Evolutionary conservation across 2,888 invertebrate genomes (phyloP).

Genomic region (Glaucopsyche alexis): DNA sequence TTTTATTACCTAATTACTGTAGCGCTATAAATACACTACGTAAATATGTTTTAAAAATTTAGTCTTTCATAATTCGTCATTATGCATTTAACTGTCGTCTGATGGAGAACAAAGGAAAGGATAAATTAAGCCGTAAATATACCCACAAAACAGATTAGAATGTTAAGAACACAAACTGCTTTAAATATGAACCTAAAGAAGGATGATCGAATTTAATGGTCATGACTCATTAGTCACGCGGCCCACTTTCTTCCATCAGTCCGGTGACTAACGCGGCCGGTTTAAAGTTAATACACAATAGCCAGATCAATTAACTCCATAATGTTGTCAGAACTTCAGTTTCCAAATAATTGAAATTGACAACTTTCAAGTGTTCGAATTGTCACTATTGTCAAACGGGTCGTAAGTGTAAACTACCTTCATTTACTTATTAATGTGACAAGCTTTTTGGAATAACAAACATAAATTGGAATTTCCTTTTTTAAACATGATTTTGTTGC

Average conservation of each 20-base stretch:
- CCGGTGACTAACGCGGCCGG: constrained; percentile 1
- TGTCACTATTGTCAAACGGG: neutral
- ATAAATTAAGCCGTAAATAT: neutral
- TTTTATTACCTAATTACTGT: constrained; percentile 31
- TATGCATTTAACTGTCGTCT: neutral
- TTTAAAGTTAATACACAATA: constrained; percentile 9
- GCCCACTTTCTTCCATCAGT: constrained; percentile 12
- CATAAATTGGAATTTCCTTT: no score
- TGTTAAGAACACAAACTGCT: neutral
- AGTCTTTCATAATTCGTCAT: neutral
- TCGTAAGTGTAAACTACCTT: neutral
- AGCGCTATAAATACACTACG: neutral
- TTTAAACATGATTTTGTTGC: neutral
- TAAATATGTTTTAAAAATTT: neutral
- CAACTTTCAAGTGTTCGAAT: neutral
- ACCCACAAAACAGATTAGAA: neutral
- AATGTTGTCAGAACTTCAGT: neutral
- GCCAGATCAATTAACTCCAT: neutral
- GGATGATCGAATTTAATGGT: constrained; percentile 1
- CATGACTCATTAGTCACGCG: neutral
- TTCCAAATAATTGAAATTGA: constrained; percentile 10
- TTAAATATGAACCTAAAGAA: constrained; percentile 10
- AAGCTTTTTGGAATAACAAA: no score
- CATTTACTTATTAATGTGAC: no score
- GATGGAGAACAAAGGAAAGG: neutral